Conservation (phyloP, 1,140 invertebrate species). For the Lysiphlebus fabarum region DNA sequence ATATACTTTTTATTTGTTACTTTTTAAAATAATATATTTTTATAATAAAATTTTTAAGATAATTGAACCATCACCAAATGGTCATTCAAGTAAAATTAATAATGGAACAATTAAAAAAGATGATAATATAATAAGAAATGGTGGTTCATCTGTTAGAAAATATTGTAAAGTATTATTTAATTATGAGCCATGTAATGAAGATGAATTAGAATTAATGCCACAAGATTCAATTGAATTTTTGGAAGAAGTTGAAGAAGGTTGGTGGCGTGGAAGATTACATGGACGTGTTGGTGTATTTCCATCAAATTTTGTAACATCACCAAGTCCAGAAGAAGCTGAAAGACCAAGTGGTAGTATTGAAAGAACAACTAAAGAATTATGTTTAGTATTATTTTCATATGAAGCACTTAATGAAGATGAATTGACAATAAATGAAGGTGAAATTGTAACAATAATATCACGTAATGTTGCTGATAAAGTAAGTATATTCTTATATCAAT, state of each 20-base stretch:
- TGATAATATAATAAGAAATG: conserved; percentile 45
- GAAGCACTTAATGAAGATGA: conserved; percentile 91
- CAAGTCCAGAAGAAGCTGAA: conserved; percentile 34
- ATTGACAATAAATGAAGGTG: conserved; percentile 82
- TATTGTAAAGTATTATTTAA: conserved; percentile 84
- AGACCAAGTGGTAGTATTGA: conserved; percentile 28
- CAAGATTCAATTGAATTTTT: conserved; percentile 86
- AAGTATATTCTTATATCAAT: no score
- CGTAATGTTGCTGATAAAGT: conserved; percentile 84
- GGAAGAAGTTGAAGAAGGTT: conserved; percentile 85
- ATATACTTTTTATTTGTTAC: background rate
- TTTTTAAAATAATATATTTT: conserved; percentile 1
- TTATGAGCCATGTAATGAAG: conserved; percentile 87
- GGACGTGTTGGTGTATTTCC: conserved; percentile 84
- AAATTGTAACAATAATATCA: conserved; percentile 82
- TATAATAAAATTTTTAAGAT: background rate
- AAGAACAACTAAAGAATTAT: conserved; percentile 63
- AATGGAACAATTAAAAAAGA: conserved; percentile 17
- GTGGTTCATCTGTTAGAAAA: conserved; percentile 51
- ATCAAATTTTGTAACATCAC: conserved; percentile 82
- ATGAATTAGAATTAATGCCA: conserved; percentile 82
- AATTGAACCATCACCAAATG: conserved; percentile 6
- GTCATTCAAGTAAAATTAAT: background rate
- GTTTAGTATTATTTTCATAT: conserved; percentile 86
- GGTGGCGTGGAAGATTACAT: conserved; percentile 78